Evolutionary conservation across 2,797 vertebrate species (phyloP).

Genomic region (Neoniphon sammara): DNA sequence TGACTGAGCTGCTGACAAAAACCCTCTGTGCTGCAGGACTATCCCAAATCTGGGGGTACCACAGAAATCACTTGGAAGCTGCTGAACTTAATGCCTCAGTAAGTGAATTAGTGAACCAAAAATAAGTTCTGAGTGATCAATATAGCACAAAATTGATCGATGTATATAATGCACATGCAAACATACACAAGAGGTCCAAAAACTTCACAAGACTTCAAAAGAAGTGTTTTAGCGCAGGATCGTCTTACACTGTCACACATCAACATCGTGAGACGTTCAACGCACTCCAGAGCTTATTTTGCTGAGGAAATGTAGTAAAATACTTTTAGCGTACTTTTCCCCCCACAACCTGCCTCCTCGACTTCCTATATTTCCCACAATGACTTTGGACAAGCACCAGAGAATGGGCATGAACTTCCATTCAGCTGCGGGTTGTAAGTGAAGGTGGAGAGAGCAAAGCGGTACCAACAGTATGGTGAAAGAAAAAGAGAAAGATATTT

Average conservation of each 20-base stretch:
- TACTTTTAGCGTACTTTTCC: not conserved
- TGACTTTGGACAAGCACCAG: too few relatives aligned
- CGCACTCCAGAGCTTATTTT: too few relatives aligned
- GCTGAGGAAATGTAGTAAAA: too few relatives aligned
- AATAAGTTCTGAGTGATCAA: not conserved
- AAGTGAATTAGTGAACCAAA: not conserved
- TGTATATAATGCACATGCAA: not conserved
- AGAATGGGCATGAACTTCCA: conserved; percentile 22
- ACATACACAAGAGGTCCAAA: not conserved
- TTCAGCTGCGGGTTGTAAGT: conserved; percentile 1
- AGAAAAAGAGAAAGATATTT: too few relatives aligned
- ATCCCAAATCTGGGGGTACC: conserved; percentile 3
- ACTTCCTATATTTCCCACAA: not conserved
- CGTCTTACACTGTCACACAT: too few relatives aligned
- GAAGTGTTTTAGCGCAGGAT: not conserved
- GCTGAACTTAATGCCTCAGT: not conserved
- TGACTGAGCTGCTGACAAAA: conserved; percentile 15
- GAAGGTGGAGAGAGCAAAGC: not conserved
- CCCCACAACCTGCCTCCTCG: not conserved
- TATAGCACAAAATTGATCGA: not conserved
- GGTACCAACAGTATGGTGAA: too few relatives aligned
- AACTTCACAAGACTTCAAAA: not conserved
- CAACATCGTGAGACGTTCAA: too few relatives aligned
- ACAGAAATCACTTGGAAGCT: not conserved
- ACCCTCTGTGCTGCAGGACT: conserved; percentile 8